phyloP scores from a whole-genome alignment of 2,113 vertebrate genomes.

The Dromas ardeola region DNA sequence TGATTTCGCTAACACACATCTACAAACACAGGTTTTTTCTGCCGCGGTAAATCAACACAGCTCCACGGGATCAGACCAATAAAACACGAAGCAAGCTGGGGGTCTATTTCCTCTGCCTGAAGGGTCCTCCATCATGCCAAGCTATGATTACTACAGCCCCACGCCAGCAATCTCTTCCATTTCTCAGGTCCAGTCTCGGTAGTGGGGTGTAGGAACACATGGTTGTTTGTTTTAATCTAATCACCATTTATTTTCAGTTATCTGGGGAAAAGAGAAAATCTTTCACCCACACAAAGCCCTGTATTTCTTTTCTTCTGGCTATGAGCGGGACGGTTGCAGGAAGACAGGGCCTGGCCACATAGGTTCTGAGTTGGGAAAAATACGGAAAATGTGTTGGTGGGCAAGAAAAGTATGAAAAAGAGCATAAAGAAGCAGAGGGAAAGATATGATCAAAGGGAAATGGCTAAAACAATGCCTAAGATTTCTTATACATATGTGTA shows the following conservation, averaged over 20 bases:
- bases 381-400: background rate
- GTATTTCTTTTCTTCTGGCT: background rate
- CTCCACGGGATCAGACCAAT: slow-evolving; percentile 21
- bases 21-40: background rate
- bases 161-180: slow-evolving; percentile 13
- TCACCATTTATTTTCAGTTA: slow-evolving; percentile 41
- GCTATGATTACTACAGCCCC: slow-evolving; percentile 38
- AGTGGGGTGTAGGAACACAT: background rate
- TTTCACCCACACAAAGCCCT: background rate
- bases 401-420: background rate
- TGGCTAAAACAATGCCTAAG: background rate
- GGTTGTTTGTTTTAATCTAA: slow-evolving; percentile 44
- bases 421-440: background rate
- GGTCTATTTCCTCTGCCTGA: slow-evolving; percentile 55
- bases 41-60: slow-evolving; percentile 35
- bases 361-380: background rate
- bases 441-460: background rate
- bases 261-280: background rate
- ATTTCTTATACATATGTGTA: background rate
- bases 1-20: background rate
- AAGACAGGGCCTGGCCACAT: background rate
- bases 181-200: background rate
- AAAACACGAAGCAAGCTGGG: slow-evolving; percentile 22
- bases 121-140: slow-evolving; percentile 22
- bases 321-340: background rate